These are phyloP conservation scores for Dicrurus megarhynchus DNA, from an alignment of 2,113 vertebrate species.

Conservation along the genomic window DNA sequence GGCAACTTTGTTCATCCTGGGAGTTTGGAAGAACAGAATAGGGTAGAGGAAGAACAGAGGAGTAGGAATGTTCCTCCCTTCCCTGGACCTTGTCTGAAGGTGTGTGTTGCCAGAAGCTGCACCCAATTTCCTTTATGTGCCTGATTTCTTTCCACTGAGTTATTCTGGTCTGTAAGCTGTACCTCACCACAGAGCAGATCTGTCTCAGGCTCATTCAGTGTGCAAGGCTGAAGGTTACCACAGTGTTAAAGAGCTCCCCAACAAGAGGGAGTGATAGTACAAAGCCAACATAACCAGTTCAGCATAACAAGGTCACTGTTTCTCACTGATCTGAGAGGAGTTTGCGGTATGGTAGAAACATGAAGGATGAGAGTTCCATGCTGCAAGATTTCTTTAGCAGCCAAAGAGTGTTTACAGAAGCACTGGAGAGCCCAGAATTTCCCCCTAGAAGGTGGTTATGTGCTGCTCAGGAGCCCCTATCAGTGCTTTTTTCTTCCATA, in stretches of 20 bases:
- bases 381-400: not conserved
- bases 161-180: not conserved
- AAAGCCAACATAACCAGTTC: not conserved
- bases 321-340: not conserved
- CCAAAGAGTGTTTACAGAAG: not conserved
- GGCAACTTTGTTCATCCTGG: not conserved
- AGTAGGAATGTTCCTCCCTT: not conserved
- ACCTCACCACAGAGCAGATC: not conserved
- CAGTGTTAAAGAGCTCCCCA: not conserved
- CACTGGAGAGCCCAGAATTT: not conserved
- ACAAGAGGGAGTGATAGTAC: not conserved
- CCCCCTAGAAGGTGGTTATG: not conserved
- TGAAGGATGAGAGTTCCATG: not conserved
- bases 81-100: not conserved
- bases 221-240: not conserved
- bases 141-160: not conserved
- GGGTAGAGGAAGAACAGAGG: not conserved
- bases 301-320: not conserved
- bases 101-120: not conserved
- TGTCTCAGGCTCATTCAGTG: not conserved
- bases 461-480: not conserved
- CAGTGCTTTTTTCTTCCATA: not conserved
- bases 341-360: not conserved
- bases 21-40: not conserved
- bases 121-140: not conserved